These are phyloP conservation scores for Alectoris magna DNA, from an alignment of 2,797 vertebrate genomes.

Conservation along the genomic window DNA sequence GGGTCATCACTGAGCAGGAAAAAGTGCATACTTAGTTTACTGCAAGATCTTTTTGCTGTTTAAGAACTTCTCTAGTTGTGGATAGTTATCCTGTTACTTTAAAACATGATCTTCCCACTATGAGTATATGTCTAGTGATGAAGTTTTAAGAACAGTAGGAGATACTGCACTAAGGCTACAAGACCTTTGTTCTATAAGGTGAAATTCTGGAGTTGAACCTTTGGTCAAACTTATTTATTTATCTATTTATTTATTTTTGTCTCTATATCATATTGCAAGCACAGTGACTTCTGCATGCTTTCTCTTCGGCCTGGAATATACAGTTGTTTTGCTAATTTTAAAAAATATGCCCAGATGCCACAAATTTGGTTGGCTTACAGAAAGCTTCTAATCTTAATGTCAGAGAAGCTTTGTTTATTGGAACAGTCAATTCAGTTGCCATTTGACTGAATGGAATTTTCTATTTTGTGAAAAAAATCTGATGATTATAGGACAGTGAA, in stretches of 20 bases:
- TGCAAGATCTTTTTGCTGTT: background rate
- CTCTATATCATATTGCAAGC: background rate
- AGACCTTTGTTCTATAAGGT: background rate
- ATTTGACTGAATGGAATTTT: background rate
- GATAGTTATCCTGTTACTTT: background rate
- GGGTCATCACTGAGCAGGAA: background rate
- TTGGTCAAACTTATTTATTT: background rate
- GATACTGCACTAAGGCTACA: background rate
- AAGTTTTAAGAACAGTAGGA: background rate
- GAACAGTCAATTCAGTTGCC: background rate
- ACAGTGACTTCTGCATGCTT: background rate
- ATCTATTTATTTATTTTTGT: background rate
- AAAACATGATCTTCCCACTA: background rate
- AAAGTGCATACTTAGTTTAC: background rate
- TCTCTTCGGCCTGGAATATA: background rate
- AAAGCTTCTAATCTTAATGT: background rate
- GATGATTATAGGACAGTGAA: background rate
- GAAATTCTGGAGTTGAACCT: background rate
- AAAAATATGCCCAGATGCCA: background rate
- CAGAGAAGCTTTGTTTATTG: background rate
- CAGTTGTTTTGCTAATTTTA: background rate
- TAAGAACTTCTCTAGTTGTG: background rate
- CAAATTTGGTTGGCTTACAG: background rate
- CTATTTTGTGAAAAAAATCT: background rate
- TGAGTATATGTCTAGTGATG: background rate